Percentiles rank a stretch among this genome's conserved stretches.
These are phyloP conservation scores for Listronotus bonariensis DNA, from an alignment of 1,140 invertebrate species.

Conservation along the genomic window DNA sequence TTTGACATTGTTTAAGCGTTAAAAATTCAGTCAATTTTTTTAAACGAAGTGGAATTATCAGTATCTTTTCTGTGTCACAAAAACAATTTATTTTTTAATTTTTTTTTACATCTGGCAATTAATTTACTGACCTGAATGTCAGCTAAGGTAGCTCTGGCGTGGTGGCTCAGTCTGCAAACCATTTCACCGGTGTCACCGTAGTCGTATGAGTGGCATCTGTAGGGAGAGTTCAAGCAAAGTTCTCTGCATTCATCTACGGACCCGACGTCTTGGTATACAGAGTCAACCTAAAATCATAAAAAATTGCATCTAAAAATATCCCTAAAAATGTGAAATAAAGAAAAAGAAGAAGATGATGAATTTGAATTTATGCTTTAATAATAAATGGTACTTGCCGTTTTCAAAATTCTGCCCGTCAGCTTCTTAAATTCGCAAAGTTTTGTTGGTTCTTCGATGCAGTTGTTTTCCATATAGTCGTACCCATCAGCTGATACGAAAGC, in stretches of 20 bases:
- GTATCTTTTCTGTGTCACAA: no score
- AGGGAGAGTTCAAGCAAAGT: slow-evolving; percentile 83
- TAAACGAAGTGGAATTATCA: neutral
- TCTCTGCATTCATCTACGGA: slow-evolving; percentile 86
- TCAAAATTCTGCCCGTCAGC: slow-evolving; percentile 82
- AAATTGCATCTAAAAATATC: no score
- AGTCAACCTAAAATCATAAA: slow-evolving; percentile 70
- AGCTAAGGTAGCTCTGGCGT: slow-evolving; percentile 83
- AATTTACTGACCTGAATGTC: slow-evolving; percentile 74
- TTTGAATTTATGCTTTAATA: no score
- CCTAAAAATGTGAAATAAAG: no score
- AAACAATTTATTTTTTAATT: no score
- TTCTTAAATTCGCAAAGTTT: slow-evolving; percentile 93
- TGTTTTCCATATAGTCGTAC: slow-evolving; percentile 86
- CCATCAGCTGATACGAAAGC: slow-evolving; percentile 69
- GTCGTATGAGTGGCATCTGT: slow-evolving; percentile 89
- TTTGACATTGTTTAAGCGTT: no score
- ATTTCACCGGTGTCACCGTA: slow-evolving; percentile 90
- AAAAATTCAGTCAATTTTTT: neutral
- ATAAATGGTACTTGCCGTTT: slow-evolving; percentile 63
- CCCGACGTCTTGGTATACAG: slow-evolving; percentile 87
- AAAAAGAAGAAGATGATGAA: no score
- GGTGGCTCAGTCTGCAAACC: slow-evolving; percentile 90
- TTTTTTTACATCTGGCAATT: no score
- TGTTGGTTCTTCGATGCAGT: slow-evolving; percentile 87